phyloP scores from a whole-genome alignment of 2,113 vertebrate genomes.

The Erythrolamprus reginae region DNA sequence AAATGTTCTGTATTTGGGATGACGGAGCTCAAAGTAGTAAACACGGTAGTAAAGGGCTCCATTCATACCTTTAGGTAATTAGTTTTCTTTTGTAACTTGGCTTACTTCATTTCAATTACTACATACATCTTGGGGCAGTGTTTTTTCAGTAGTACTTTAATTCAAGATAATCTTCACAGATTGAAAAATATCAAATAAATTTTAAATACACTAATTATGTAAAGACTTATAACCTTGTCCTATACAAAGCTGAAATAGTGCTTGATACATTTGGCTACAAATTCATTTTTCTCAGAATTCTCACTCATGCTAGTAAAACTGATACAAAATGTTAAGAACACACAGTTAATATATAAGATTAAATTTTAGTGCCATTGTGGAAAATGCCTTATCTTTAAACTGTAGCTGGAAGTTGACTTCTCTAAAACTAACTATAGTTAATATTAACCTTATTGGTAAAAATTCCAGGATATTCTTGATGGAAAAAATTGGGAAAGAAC shows the following conservation, averaged over 20 bases:
- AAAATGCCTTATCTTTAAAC: not conserved
- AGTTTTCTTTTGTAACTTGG: not conserved
- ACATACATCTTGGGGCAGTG: not conserved
- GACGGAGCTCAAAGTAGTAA: not conserved
- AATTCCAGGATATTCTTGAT: not conserved
- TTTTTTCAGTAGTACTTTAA: not conserved
- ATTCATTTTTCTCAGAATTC: not conserved
- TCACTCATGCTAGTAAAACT: not conserved
- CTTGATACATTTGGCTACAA: not conserved
- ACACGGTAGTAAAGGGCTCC: not conserved
- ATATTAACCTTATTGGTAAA: not conserved
- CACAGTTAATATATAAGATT: not conserved
- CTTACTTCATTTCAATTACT: not conserved
- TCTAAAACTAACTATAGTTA: not conserved
- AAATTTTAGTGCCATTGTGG: not conserved
- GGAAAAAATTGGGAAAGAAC: not conserved
- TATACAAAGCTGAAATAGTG: not conserved
- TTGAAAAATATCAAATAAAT: not conserved
- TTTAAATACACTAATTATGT: not conserved
- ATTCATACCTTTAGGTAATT: not conserved
- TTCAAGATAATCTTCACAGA: not conserved
- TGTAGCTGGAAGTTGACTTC: not conserved
- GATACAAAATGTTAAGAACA: not conserved
- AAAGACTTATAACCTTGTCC: not conserved
- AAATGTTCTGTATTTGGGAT: not conserved